Base-by-base conservation (phyloP, 2,113 vertebrate species). In the Lophius piscatorius region DNA sequence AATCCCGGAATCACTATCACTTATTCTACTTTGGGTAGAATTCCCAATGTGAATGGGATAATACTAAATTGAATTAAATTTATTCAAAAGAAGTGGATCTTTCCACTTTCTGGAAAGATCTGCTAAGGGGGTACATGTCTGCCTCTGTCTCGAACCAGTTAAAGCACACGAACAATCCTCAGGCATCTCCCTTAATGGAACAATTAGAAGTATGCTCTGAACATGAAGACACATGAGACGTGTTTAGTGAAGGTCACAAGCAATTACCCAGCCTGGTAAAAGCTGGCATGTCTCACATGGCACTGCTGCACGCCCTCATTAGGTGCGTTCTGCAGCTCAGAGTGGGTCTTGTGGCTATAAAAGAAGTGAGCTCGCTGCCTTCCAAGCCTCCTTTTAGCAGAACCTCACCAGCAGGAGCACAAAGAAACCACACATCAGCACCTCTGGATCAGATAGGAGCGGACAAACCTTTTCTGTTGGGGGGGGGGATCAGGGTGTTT, bases 231-330 rank as follows among this genome's bases (percentile, higher is more conserved):
- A 85, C 70, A 71, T 65, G 58, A 80, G 72, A 77, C 60, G 26
- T 58, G 71, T 85, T 89, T 78, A 76, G 71, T 35, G 84, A 88
- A 82, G 85, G 86, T 91, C 87, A 84, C 62, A 72, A 83, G 74
- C 83, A 88, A 88, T 91, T 90, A 88, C 59, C 55, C 63, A 59
- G 62, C 67, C 74, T 85, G 81, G 72, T 87, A 85, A 86, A 89
- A 83, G 66, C 75, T 84, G 80, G 59, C 78, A 69, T 81, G 77
- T 78, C 69, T 83, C 83, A 78, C 81, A 74, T 74, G 81, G 82
- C 84, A 84, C 79, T 45, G 52, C 74, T 69, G 71, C 73, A 72
- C 63, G 40, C 69, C 70, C 85, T 88, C 86, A 88, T 89, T 90
- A 91, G 80, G 76, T 66, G 65, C 69, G 73, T 79, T 85, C 85